Conservation (phyloP, 2,797 vertebrate species). For the Stomatorhinus walkeri region DNA sequence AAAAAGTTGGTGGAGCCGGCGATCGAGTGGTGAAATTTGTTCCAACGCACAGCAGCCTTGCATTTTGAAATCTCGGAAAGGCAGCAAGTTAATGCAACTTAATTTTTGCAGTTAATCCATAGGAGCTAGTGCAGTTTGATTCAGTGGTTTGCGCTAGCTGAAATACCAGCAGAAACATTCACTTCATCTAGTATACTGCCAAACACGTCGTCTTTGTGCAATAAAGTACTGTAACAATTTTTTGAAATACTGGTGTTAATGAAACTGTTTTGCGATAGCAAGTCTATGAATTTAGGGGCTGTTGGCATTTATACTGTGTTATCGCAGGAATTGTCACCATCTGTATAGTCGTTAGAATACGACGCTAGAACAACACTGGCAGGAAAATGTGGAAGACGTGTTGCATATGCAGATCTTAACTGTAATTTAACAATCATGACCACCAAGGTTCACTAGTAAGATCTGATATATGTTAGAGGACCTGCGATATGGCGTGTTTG, state of each 20-base stretch:
- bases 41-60: constrained; percentile 4
- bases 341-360: neutral
- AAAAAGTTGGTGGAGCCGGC: constrained; percentile 22
- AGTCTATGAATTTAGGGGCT: constrained; percentile 7
- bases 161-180: constrained; percentile 13
- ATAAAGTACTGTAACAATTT: constrained; percentile 22
- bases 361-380: neutral
- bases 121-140: constrained; percentile 16
- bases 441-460: neutral
- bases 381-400: neutral
- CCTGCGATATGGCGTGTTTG: neutral
- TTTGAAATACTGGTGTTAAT: constrained; percentile 11
- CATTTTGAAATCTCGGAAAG: neutral
- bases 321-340: neutral
- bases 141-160: constrained; percentile 14
- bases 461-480: neutral
- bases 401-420: neutral
- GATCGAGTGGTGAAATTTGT: constrained; percentile 26
- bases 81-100: neutral
- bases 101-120: constrained; percentile 14
- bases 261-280: constrained; percentile 3
- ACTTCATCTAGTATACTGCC: constrained; percentile 26
- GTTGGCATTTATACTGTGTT: neutral
- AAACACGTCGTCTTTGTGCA: constrained; percentile 21
- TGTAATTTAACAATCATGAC: neutral